These are phyloP conservation scores for Heterocephalus glaber DNA, from an alignment of 2,113 vertebrate genomes.

Conservation along the genomic window DNA sequence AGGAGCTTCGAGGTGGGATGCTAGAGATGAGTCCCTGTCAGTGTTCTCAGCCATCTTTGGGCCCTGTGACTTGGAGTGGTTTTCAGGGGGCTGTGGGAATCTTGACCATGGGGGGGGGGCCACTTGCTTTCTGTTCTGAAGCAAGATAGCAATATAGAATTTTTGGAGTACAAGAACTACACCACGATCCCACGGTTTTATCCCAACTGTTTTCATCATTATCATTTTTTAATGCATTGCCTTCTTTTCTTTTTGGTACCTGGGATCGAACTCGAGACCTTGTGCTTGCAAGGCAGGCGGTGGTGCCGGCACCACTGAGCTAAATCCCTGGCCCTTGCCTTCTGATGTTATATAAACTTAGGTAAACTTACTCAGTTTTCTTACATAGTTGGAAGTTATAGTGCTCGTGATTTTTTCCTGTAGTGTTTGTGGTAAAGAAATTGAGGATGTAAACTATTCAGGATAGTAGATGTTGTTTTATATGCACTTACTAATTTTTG, in stretches of 20 bases:
- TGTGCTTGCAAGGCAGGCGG: no score
- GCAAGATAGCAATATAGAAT: not conserved
- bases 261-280: no score
- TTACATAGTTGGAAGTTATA: not conserved
- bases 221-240: no score
- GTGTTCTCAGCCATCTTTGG: not conserved
- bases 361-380: not conserved
- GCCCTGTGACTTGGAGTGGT: not conserved
- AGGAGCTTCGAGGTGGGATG: no score
- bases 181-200: not conserved
- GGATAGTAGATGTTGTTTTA: not conserved
- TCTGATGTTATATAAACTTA: accelerated
- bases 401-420: not conserved
- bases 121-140: not conserved
- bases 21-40: not conserved
- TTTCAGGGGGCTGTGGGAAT: not conserved
- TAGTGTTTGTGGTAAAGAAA: not conserved
- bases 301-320: no score
- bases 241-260: no score
- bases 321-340: not conserved
- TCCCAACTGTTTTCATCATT: accelerated
- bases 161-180: not conserved
- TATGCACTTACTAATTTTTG: not conserved
- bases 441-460: not conserved
- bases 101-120: not conserved